Conservation (phyloP, 2,113 vertebrate species). For the Thunnus thynnus region DNA sequence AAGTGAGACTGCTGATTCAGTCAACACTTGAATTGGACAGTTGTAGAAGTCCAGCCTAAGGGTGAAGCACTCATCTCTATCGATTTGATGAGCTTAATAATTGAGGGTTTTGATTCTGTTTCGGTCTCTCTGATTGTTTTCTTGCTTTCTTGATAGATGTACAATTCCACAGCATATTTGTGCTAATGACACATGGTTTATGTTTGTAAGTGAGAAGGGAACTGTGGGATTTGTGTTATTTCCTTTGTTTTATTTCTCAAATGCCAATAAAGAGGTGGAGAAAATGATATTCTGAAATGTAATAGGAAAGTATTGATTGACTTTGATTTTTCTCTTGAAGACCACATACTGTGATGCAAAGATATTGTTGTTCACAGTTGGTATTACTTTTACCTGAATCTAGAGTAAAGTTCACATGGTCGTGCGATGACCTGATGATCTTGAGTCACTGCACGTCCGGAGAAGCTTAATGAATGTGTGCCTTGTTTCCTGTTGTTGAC, state of each 20-base stretch:
- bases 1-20: conserved; percentile 55
- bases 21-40: conserved; percentile 23
- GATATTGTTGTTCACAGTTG: not conserved
- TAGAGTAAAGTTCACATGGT: conserved; percentile 7
- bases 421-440: not conserved
- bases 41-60: not conserved
- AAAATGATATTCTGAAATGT: not conserved
- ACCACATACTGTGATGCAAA: not conserved
- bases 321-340: not conserved
- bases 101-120: conserved; percentile 8
- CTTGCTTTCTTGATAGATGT: conserved; percentile 16
- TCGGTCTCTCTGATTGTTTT: not conserved
- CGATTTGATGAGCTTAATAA: conserved; percentile 16
- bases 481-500: conserved; percentile 51
- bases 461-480: conserved; percentile 26
- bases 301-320: not conserved
- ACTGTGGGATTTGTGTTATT: not conserved
- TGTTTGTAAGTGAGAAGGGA: not conserved
- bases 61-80: not conserved
- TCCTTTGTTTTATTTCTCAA: conserved; percentile 9
- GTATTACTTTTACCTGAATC: not conserved
- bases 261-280: not conserved
- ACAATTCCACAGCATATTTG: conserved; percentile 16
- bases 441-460: conserved; percentile 19
- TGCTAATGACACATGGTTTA: conserved; percentile 1